These are phyloP conservation scores for Lycaena phlaeas DNA, from an alignment of 2,888 invertebrate genomes.

Conservation along the genomic window DNA sequence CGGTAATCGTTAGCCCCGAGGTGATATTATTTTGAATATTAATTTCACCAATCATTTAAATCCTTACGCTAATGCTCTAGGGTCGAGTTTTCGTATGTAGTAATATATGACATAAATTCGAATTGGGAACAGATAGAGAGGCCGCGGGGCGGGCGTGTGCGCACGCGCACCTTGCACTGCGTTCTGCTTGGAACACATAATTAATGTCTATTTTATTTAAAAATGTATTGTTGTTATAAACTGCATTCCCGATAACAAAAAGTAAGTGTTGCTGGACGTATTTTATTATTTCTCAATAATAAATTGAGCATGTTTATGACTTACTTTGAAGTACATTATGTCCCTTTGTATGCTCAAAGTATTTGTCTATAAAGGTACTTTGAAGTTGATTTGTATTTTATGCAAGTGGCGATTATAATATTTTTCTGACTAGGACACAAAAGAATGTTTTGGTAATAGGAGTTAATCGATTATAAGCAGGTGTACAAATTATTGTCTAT, in stretches of 20 bases:
- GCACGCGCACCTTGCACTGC: conserved; percentile 64
- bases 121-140: conserved; percentile 59
- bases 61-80: conserved; percentile 50
- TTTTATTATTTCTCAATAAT: background rate
- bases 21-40: conserved; percentile 72
- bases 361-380: too few relatives aligned
- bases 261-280: background rate
- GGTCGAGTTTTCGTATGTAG: conserved; percentile 52
- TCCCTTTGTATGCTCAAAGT: too few relatives aligned
- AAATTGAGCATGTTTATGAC: background rate
- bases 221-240: conserved; percentile 24
- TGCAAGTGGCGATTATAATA: too few relatives aligned
- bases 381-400: too few relatives aligned
- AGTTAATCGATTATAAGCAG: too few relatives aligned
- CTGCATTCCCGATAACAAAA: background rate
- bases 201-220: conserved; percentile 45
- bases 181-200: conserved; percentile 41
- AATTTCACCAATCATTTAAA: conserved; percentile 64
- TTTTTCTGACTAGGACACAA: too few relatives aligned
- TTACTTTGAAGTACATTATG: too few relatives aligned
- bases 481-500: too few relatives aligned
- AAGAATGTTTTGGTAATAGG: too few relatives aligned
- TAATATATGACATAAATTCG: conserved; percentile 68
- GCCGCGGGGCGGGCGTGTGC: conserved; percentile 62
- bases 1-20: conserved; percentile 73